Conservation (phyloP, 2,113 vertebrate species). For the Otolemur garnettii region DNA sequence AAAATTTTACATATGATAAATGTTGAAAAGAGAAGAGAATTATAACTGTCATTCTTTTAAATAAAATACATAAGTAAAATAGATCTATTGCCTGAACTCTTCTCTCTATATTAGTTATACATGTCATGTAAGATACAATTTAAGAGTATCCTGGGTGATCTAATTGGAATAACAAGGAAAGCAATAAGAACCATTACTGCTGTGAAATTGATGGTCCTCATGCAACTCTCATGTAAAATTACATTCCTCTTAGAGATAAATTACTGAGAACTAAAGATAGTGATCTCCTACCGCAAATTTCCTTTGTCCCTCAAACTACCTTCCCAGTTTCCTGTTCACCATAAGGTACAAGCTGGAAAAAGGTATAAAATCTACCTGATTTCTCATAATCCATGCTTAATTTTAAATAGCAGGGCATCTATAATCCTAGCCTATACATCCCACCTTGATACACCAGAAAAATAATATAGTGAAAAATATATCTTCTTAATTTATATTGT, state of each 20-base stretch:
- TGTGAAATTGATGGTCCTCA: not conserved
- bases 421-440: not conserved
- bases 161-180: slow-evolving; percentile 38
- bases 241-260: not conserved
- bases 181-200: not conserved
- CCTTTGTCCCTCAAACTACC: slow-evolving; percentile 16
- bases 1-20: slow-evolving; percentile 4
- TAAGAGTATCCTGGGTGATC: slow-evolving; percentile 29
- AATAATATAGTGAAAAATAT: slow-evolving; percentile 24
- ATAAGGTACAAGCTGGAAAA: not conserved
- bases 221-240: not conserved
- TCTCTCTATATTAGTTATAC: not conserved
- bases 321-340: not conserved
- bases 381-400: slow-evolving; percentile 21
- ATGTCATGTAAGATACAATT: not conserved
- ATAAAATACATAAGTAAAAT: slow-evolving; percentile 22
- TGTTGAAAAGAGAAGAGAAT: not conserved
- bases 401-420: slow-evolving; percentile 23
- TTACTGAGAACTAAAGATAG: not conserved
- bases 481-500: slow-evolving; percentile 57
- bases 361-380: not conserved
- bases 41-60: not conserved
- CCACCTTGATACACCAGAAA: not conserved
- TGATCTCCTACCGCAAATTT: not conserved
- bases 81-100: not conserved